Percentiles rank a stretch among this genome's conserved stretches.
Evolutionary conservation across 2,888 invertebrate genomes (phyloP).

Genomic region (Ichneumon xanthorius): DNA sequence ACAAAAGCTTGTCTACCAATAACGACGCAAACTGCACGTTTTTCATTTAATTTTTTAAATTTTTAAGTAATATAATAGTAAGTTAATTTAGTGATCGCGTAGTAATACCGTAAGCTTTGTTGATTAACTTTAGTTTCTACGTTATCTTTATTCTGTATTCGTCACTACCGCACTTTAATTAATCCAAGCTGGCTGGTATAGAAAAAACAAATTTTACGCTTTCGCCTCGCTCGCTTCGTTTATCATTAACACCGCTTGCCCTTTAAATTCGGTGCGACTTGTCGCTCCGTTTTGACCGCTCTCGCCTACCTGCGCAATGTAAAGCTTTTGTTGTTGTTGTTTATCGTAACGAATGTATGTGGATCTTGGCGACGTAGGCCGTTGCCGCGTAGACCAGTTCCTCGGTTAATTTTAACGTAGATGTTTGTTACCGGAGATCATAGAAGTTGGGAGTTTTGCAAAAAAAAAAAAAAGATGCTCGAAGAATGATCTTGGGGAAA

Average conservation of each 20-base stretch:
- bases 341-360: slow-evolving; percentile 26
- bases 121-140: slow-evolving; percentile 5
- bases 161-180: slow-evolving; percentile 34
- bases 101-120: slow-evolving; percentile 16
- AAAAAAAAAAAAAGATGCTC: slow-evolving; percentile 20
- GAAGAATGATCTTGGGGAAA: slow-evolving; percentile 21
- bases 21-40: slow-evolving; percentile 65
- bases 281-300: slow-evolving; percentile 9
- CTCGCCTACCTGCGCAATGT: slow-evolving; percentile 40
- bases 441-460: slow-evolving; percentile 28
- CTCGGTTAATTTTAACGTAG: slow-evolving; percentile 40
- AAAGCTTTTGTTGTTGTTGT: slow-evolving; percentile 46
- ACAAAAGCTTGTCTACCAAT: slow-evolving; percentile 59
- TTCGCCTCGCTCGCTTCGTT: slow-evolving; percentile 32
- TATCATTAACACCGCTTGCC: slow-evolving; percentile 11
- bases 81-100: slow-evolving; percentile 6
- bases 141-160: slow-evolving; percentile 15
- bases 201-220: slow-evolving; percentile 17
- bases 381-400: slow-evolving; percentile 52
- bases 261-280: background rate
- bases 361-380: slow-evolving; percentile 56
- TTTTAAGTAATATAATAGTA: slow-evolving; percentile 3
- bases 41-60: slow-evolving; percentile 4
- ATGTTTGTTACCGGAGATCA: slow-evolving; percentile 8
- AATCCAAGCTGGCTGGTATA: slow-evolving; percentile 18